Conservation (phyloP, 2,888 invertebrate species). For the Phortica okadai region DNA sequence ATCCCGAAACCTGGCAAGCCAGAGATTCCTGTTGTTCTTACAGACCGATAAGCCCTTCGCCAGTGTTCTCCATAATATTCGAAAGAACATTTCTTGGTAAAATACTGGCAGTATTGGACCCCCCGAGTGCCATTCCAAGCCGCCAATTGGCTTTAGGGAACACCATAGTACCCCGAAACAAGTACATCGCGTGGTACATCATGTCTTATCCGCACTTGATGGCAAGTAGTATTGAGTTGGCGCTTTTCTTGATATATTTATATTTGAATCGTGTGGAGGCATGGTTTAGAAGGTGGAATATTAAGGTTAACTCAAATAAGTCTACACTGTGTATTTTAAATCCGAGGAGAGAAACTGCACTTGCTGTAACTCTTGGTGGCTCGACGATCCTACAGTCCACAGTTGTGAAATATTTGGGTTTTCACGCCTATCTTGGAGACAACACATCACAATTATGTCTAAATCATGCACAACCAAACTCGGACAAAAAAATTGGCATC, state of each 20-base stretch:
- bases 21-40: not conserved
- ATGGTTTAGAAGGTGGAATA: not conserved
- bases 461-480: too few relatives aligned
- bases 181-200: too few relatives aligned
- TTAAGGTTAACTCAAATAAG: not conserved
- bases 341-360: not conserved
- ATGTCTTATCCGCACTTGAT: not conserved
- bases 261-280: not conserved
- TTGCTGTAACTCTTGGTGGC: not conserved
- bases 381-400: not conserved
- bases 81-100: not conserved
- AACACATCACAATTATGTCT: too few relatives aligned
- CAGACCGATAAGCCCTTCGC: not conserved
- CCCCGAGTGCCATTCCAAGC: not conserved
- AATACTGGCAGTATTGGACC: not conserved
- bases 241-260: too few relatives aligned
- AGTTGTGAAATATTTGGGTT: not conserved
- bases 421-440: not conserved
- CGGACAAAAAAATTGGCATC: too few relatives aligned
- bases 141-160: too few relatives aligned
- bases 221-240: not conserved
- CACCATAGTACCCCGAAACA: too few relatives aligned
- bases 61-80: not conserved
- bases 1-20: too few relatives aligned
- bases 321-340: not conserved